A percentile compares a stretch with the other conserved stretches of the same genome.
phyloP scores from a whole-genome alignment of 1,140 invertebrate species.

The Apolygus lucorum region DNA sequence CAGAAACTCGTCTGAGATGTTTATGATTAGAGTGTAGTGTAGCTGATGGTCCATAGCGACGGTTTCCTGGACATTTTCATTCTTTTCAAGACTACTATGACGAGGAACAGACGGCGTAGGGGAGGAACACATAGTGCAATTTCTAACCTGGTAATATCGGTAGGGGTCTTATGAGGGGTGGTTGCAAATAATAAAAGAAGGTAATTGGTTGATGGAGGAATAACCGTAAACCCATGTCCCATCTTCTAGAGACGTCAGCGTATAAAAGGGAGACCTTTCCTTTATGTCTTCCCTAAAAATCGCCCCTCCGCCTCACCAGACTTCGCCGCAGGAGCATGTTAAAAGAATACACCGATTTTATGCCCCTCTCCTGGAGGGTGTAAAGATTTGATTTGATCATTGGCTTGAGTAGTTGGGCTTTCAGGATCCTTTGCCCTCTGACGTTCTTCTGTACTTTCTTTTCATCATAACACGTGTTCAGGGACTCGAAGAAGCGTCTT shows the following conservation, averaged over 20 bases:
- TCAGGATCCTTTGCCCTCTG: slow-evolving; percentile 10
- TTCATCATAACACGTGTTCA: slow-evolving; percentile 22
- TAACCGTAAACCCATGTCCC: slow-evolving; percentile 27
- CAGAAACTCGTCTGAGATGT: no score
- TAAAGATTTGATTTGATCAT: slow-evolving; percentile 24
- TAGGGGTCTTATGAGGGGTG: slow-evolving; percentile 6
- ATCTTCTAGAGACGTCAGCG: slow-evolving; percentile 25
- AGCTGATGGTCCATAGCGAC: no score
- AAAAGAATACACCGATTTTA: slow-evolving; percentile 29
- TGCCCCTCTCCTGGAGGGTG: slow-evolving; percentile 15
- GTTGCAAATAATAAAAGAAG: slow-evolving; percentile 29
- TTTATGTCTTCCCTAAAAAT: slow-evolving; percentile 27
- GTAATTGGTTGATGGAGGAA: slow-evolving; percentile 29
- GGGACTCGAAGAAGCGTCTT: neutral
- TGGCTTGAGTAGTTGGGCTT: slow-evolving; percentile 22
- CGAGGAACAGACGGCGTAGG: no score
- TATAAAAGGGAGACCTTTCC: slow-evolving; percentile 20
- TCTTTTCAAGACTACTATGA: no score
- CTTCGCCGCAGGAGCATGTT: slow-evolving; percentile 14
- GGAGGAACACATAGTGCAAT: neutral
- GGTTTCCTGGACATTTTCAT: no score
- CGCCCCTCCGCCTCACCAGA: slow-evolving; percentile 11
- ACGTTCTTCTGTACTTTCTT: neutral
- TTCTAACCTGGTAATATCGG: slow-evolving; percentile 16
- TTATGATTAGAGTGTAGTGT: no score